Base-by-base conservation (phyloP, 2,113 vertebrate genomes). In the Papio anubis region DNA sequence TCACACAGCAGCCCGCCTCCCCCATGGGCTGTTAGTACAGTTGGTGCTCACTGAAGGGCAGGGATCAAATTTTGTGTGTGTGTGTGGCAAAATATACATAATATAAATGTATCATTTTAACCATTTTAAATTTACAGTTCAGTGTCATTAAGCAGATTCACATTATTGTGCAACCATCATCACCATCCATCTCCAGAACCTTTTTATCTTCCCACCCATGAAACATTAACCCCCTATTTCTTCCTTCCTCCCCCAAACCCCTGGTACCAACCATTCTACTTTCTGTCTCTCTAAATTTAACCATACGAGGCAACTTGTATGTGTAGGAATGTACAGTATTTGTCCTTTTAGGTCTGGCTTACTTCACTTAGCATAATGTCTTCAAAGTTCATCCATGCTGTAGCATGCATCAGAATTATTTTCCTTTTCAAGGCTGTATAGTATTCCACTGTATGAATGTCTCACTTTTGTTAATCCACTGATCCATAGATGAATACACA, bases 181-280 rank as follows among this genome's bases (percentile, higher is more conserved):
- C 25, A 66, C 55, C 18, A 2, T 76, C 20, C 55, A 40, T 21
- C 12, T 35, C 8, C 6, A 87, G 18, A 79, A 79, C 12, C 11
- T 82, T 32, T 73, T 40, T 25, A 84, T 66, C n/a, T 83, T 79
- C 20, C 40, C 10, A 55, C 61, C 27, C 4, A 30, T 14, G 50
- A 8, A 90, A 35, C 20, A 45, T 14, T 48, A 64, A 61, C 13
- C 9, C 13, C 40, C 8, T 12, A 21, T 20, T 52, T 5, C 1
- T 27, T 48, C 20, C 8, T 6, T 20, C 5, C 13, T 0, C 27
- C 11, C 27, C 3, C 25, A 9, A 43, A 9, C 0, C 16, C 23
- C 61, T 86, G 14, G 57, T 20, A n/a, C 38, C 5, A 9, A 40
- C 11, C 17, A 20, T 61, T 61, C 5, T 45, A 43, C 35, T 23